Evolutionary conservation across 37 sponge, comb jelly and placozoan genomes (phyloP).

Genomic region (Hormiphora californensis): DNA sequence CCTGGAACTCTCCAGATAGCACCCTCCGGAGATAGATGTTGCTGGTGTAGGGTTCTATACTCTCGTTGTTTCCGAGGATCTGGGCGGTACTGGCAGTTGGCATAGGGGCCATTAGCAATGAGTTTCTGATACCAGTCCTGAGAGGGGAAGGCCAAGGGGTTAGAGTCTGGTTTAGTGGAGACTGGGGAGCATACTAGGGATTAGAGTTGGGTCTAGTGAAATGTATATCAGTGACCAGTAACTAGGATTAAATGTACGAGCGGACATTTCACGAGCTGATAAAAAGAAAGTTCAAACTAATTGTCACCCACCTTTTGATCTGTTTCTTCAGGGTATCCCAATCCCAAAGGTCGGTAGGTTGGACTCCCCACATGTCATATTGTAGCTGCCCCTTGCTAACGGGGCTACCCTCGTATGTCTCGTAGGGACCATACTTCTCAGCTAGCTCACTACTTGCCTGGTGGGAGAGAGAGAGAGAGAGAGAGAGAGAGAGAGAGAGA

Average conservation of each 20-base stretch:
- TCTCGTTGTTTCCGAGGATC: conserved; percentile 98
- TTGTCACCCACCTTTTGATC: conserved; percentile 67
- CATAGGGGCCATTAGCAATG: conserved; percentile 94
- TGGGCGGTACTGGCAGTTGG: conserved; percentile 99
- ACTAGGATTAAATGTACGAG: too few species aligned
- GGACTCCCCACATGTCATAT: conserved; percentile 93
- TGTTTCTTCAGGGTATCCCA: conserved; percentile 77
- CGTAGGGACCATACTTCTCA: conserved; percentile 76
- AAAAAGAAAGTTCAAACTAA: neutral
- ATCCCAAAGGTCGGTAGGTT: conserved; percentile 88
- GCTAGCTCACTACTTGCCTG: conserved; percentile 87
- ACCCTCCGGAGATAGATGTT: conserved; percentile 92
- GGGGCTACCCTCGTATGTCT: conserved; percentile 67
- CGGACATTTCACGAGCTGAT: too few species aligned
- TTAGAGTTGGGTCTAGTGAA: neutral
- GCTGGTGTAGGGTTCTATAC: conserved; percentile 98
- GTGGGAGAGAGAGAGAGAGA: too few species aligned
- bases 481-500: too few species aligned
- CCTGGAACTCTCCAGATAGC: conserved; percentile 88
- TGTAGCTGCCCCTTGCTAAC: conserved; percentile 66
- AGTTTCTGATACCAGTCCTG: conserved; percentile 91
- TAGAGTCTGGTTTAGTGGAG: neutral
- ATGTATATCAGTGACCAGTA: too few species aligned
- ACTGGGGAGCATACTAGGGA: neutral
- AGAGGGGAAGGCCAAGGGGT: neutral